Percentiles rank a stretch among this genome's conserved stretches.
These are phyloP conservation scores for Alviniconcha marisindica DNA, from an alignment of 1,140 invertebrate genomes.

Conservation along the genomic window DNA sequence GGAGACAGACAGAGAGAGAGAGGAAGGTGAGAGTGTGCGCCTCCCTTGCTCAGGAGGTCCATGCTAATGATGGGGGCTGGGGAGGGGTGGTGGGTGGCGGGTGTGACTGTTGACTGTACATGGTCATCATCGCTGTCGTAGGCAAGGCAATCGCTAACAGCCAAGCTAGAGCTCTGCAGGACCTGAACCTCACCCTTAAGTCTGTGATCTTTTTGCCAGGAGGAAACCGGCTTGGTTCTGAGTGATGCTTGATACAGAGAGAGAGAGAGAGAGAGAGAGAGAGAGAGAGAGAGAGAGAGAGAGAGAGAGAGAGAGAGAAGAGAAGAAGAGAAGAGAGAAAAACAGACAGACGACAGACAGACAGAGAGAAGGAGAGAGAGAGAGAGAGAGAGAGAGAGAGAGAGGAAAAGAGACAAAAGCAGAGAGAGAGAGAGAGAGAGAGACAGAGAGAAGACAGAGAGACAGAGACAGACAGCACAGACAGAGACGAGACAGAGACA, in stretches of 20 bases:
- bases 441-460: not conserved
- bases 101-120: no score
- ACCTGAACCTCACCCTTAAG: no score
- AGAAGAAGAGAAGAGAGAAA: not conserved
- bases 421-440: not conserved
- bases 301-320: not conserved
- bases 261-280: not conserved
- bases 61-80: not conserved
- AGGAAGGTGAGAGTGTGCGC: no score
- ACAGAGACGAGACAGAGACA: not conserved
- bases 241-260: not conserved
- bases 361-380: not conserved
- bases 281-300: not conserved
- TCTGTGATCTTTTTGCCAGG: no score
- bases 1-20: not conserved
- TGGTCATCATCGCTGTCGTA: no score
- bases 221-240: no score
- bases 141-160: no score
- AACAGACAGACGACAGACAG: not conserved
- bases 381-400: slow-evolving; percentile 1
- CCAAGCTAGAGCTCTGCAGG: no score
- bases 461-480: no score
- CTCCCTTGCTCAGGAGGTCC: no score
- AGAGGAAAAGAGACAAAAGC: not conserved
- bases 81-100: not conserved